Evolutionary conservation across 2,888 invertebrate genomes (phyloP).

Genomic region (Drosophila demipolita): DNA sequence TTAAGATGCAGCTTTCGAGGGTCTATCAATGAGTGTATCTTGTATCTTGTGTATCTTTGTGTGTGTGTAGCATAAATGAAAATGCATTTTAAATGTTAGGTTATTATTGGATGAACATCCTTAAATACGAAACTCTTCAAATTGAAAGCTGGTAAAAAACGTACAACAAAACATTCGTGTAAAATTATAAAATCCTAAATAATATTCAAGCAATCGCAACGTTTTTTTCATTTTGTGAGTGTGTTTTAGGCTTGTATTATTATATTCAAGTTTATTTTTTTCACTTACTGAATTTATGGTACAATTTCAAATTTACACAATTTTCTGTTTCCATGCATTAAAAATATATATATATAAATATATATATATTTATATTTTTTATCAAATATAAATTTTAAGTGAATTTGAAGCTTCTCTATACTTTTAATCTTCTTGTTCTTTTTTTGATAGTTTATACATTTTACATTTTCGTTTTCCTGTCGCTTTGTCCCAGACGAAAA

Average conservation of each 20-base stretch:
- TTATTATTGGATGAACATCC: constrained; percentile 26
- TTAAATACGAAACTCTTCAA: constrained; percentile 53
- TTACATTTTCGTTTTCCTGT: constrained; percentile 51
- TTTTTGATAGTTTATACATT: constrained; percentile 28
- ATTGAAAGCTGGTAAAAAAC: constrained; percentile 45
- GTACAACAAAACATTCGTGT: constrained; percentile 53
- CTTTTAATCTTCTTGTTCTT: constrained; percentile 3
- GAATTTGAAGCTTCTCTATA: constrained; percentile 31
- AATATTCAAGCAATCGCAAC: constrained; percentile 31
- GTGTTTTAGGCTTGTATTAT: constrained; percentile 10
- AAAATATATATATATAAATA: constrained; percentile 1
- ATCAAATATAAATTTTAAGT: constrained; percentile 42
- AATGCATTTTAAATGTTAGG: constrained; percentile 24
- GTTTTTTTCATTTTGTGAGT: constrained; percentile 15
- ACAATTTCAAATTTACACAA: constrained; percentile 58
- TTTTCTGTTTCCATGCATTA: constrained; percentile 21
- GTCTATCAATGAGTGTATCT: constrained; percentile 21
- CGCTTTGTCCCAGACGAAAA: constrained; percentile 43
- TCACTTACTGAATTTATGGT: constrained; percentile 39
- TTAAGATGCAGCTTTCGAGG: constrained; percentile 34
- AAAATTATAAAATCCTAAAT: constrained; percentile 54
- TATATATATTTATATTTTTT: constrained; percentile 16
- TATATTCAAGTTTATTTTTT: constrained; percentile 26
- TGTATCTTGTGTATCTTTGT: constrained; percentile 5
- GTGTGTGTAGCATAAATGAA: constrained; percentile 18